Percentiles rank a stretch among this genome's conserved stretches.
Conservation (phyloP, 2,888 invertebrate genomes). For the Leptarthrus brevirostris region DNA sequence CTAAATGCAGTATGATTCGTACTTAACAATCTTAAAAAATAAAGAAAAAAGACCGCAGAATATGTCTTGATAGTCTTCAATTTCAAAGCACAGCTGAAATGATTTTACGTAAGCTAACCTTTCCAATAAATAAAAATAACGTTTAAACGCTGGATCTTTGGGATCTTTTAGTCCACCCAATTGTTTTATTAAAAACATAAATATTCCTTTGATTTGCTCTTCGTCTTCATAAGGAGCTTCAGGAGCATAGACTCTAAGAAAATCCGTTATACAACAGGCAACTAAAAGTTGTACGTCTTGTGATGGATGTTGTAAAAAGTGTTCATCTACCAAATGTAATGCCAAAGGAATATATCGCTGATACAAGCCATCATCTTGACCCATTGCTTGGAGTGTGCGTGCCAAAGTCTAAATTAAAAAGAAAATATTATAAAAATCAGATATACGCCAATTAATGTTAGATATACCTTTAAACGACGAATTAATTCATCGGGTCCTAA, state of each 20-base stretch:
- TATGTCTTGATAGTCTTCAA: slow-evolving; percentile 97
- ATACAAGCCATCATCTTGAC: slow-evolving; percentile 94
- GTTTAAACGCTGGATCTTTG: slow-evolving; percentile 96
- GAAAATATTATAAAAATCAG: too few relatives aligned
- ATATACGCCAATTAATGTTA: too few relatives aligned
- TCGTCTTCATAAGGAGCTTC: slow-evolving; percentile 98
- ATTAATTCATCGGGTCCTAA: slow-evolving; percentile 96
- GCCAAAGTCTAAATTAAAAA: slow-evolving; percentile 78
- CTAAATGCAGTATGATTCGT: slow-evolving; percentile 63
- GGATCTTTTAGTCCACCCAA: slow-evolving; percentile 93
- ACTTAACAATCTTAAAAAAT: slow-evolving; percentile 97
- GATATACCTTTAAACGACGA: slow-evolving; percentile 85
- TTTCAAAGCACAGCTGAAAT: slow-evolving; percentile 98
- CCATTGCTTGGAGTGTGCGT: slow-evolving; percentile 95
- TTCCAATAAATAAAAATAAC: slow-evolving; percentile 96
- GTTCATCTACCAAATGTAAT: slow-evolving; percentile 91
- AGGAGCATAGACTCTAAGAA: slow-evolving; percentile 95
- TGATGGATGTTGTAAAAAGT: slow-evolving; percentile 88
- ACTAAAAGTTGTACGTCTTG: slow-evolving; percentile 94
- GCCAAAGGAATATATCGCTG: slow-evolving; percentile 93
- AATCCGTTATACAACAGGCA: slow-evolving; percentile 97
- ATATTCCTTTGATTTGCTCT: slow-evolving; percentile 90
- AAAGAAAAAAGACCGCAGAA: slow-evolving; percentile 92
- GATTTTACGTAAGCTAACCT: slow-evolving; percentile 98
- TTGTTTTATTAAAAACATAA: slow-evolving; percentile 94